Conservation (phyloP, 2,113 vertebrate species). For the Anolis sagrei region DNA sequence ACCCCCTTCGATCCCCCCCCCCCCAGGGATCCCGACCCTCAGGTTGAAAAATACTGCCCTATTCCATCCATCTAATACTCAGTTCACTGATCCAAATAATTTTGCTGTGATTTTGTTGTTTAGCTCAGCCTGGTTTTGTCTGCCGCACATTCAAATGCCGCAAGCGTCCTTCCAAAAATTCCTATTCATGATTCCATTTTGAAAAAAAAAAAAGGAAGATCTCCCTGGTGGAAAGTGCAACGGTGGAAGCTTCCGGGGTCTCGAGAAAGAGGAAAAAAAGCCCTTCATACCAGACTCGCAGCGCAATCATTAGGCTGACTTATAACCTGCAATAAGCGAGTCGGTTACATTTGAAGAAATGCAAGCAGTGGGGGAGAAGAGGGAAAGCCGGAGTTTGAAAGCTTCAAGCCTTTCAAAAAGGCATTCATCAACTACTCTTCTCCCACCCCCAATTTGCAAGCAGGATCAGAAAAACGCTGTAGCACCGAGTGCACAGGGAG, state of each 20-base stretch:
- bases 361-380: slow-evolving; percentile 7
- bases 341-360: slow-evolving; percentile 53
- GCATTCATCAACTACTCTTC: slow-evolving; percentile 21
- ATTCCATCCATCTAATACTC: no score
- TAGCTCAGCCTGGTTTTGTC: background rate
- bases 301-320: slow-evolving; percentile 34
- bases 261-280: background rate
- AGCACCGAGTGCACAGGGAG: slow-evolving; percentile 21
- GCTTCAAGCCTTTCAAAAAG: slow-evolving; percentile 48
- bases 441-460: slow-evolving; percentile 18
- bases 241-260: background rate
- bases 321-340: slow-evolving; percentile 49
- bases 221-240: background rate
- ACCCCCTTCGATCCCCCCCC: no score
- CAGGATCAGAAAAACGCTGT: slow-evolving; percentile 35
- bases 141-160: background rate
- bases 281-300: slow-evolving; percentile 6
- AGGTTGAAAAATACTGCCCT: no score
- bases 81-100: no score
- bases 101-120: background rate
- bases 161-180: no score
- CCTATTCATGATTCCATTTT: background rate
- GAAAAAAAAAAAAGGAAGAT: background rate
- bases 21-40: no score
- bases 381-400: slow-evolving; percentile 2